These are phyloP conservation scores for Corydoras maculifer DNA, from an alignment of 2,113 vertebrate species.

Conservation along the genomic window DNA sequence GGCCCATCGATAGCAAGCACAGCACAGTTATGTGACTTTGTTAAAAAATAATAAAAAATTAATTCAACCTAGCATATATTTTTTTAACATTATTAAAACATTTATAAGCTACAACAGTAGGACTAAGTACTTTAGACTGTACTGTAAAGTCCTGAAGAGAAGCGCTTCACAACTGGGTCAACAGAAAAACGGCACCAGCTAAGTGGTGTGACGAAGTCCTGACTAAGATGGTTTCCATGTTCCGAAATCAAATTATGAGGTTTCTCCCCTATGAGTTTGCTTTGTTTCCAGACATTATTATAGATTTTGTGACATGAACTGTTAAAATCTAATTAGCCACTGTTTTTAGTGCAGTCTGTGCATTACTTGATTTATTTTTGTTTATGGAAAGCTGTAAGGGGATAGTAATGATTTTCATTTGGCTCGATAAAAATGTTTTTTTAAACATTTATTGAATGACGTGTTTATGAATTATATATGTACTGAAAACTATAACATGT, in stretches of 20 bases:
- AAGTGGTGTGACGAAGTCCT: not conserved
- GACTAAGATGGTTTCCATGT: constrained; percentile 4
- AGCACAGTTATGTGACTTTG: no score
- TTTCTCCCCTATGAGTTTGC: constrained; percentile 6
- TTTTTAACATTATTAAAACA: no score
- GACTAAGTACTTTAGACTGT: no score
- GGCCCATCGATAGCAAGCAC: no score
- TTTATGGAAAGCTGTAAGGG: not conserved
- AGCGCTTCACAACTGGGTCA: no score
- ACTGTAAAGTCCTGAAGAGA: no score
- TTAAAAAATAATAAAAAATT: no score
- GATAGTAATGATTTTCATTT: not conserved
- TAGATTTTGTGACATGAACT: not conserved
- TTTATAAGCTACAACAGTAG: no score
- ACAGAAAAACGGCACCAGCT: no score
- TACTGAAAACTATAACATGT: no score
- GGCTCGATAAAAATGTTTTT: not conserved
- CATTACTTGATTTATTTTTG: not conserved
- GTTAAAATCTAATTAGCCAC: not conserved
- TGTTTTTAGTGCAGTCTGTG: constrained; percentile 4
- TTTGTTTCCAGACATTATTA: constrained; percentile 3
- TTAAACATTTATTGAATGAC: not conserved
- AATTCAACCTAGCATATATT: no score
- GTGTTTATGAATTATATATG: no score
- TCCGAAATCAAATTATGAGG: constrained; percentile 11